phyloP scores from a whole-genome alignment of 1,140 invertebrate species.

The Tetramorium parvispinum region DNA sequence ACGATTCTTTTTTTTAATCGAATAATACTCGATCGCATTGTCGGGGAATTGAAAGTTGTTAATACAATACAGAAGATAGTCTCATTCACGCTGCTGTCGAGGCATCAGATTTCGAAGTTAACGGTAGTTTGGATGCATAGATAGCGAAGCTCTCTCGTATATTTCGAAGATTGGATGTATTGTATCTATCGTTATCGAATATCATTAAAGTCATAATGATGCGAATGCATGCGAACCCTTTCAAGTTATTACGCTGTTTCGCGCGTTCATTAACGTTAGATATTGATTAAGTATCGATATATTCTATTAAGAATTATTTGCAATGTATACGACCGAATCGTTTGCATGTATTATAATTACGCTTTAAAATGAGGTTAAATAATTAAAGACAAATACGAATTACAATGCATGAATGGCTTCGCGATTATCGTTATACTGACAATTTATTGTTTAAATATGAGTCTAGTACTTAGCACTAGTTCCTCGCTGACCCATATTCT shows the following conservation, averaged over 20 bases:
- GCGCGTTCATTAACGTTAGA: neutral
- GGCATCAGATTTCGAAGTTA: slow-evolving; percentile 4
- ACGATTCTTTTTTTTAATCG: neutral
- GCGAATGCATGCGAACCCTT: neutral
- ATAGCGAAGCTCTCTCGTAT: neutral
- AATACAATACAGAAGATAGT: neutral
- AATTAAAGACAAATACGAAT: neutral
- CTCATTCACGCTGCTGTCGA: neutral
- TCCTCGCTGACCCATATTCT: slow-evolving; percentile 24
- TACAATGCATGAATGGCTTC: neutral
- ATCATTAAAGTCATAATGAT: slow-evolving; percentile 63
- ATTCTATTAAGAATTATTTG: neutral
- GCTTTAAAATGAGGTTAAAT: slow-evolving; percentile 14
- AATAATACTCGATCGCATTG: neutral
- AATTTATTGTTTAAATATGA: slow-evolving; percentile 40
- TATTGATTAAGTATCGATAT: slow-evolving; percentile 17
- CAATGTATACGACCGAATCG: neutral
- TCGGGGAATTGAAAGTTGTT: neutral
- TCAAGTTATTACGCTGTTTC: neutral
- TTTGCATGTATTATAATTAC: neutral
- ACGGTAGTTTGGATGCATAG: neutral
- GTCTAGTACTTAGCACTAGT: slow-evolving; percentile 28
- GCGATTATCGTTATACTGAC: neutral
- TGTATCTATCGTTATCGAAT: slow-evolving; percentile 23
- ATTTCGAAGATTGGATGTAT: slow-evolving; percentile 2